Evolutionary conservation across 2,888 invertebrate species (phyloP).

Genomic region (Cerastis rubricosa): DNA sequence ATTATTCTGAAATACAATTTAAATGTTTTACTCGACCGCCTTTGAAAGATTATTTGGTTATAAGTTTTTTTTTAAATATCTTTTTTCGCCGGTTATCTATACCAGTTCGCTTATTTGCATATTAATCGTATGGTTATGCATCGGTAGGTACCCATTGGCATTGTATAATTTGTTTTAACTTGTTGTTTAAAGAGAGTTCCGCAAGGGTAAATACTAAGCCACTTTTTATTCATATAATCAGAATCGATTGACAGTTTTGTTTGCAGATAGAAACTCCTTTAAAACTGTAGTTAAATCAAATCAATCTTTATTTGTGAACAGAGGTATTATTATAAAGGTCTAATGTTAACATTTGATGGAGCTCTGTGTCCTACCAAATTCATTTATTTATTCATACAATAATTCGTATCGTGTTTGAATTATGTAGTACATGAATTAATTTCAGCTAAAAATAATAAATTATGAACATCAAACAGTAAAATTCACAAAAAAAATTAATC

Average conservation of each 20-base stretch:
- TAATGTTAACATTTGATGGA: no score
- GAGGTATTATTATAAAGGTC: no score
- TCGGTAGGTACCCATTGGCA: not conserved
- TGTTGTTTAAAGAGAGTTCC: not conserved
- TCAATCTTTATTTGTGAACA: no score
- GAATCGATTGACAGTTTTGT: not conserved
- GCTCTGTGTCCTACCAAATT: no score
- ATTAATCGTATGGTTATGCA: not conserved
- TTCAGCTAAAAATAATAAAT: no score
- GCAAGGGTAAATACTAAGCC: not conserved
- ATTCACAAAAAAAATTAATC: no score
- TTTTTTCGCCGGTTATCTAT: conserved; percentile 4
- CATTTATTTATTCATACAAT: no score
- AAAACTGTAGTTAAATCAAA: not conserved
- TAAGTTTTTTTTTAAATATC: conserved; percentile 1
- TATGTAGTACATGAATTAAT: no score
- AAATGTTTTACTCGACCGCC: conserved; percentile 23
- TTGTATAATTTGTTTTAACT: conserved; percentile 7
- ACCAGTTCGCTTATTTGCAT: conserved; percentile 25
- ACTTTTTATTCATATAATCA: not conserved
- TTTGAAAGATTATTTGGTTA: conserved; percentile 18
- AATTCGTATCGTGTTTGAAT: no score
- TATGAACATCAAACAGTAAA: no score
- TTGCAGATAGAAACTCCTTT: not conserved
- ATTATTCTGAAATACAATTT: conserved; percentile 40